Evolutionary conservation across 2,888 invertebrate genomes (phyloP).

Genomic region (Trissoscelio sp.): DNA sequence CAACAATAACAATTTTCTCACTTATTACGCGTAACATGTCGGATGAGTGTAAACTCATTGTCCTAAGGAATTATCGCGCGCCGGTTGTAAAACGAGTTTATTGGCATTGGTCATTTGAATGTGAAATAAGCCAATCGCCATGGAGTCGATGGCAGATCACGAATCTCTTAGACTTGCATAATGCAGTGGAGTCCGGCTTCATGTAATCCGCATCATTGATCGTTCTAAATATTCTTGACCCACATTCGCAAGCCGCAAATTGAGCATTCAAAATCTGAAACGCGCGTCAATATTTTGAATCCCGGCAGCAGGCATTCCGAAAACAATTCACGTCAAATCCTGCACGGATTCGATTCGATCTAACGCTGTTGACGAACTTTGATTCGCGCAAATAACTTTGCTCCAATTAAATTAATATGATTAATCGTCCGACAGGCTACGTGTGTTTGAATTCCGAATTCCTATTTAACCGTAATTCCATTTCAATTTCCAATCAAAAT

Average conservation of each 20-base stretch:
- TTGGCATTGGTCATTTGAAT: conserved; percentile 48
- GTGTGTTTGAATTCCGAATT: conserved; percentile 13
- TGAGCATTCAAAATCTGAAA: conserved; percentile 55
- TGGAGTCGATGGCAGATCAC: conserved; percentile 36
- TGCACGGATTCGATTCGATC: neutral
- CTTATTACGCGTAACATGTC: neutral
- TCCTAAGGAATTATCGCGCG: conserved; percentile 20
- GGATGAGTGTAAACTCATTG: conserved; percentile 27
- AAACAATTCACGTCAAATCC: conserved; percentile 45
- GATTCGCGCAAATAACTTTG: conserved; percentile 49
- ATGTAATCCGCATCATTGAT: conserved; percentile 67
- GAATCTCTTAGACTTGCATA: conserved; percentile 50
- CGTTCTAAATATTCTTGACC: conserved; percentile 70
- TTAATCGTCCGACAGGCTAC: conserved; percentile 13
- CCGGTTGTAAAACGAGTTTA: conserved; percentile 45
- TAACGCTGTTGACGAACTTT: conserved; percentile 16
- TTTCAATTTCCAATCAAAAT: neutral
- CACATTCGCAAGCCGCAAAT: conserved; percentile 54
- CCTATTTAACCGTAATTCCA: conserved; percentile 15
- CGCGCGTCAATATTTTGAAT: conserved; percentile 54
- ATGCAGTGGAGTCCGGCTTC: conserved; percentile 61
- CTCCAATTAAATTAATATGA: conserved; percentile 55
- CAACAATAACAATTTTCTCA: no score
- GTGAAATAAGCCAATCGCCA: conserved; percentile 41
- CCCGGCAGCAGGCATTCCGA: conserved; percentile 26